These are phyloP conservation scores for Tromatobia lineatoria DNA, from an alignment of 2,888 invertebrate species.

Conservation along the genomic window DNA sequence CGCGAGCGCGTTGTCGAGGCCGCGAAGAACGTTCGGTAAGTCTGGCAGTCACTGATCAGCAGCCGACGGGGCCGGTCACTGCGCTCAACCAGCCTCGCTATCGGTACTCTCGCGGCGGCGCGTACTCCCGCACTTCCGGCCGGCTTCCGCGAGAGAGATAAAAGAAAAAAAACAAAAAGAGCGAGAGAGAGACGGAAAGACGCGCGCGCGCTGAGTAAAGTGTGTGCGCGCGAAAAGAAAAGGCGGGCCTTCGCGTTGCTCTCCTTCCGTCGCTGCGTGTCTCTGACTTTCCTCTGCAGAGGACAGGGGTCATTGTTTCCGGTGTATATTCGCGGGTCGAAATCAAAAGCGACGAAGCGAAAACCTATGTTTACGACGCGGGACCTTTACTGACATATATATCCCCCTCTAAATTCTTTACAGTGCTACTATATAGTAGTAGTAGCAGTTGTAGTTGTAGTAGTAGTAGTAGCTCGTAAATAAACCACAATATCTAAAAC, in stretches of 20 bases:
- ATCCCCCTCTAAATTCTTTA: background rate
- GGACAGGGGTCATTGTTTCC: background rate
- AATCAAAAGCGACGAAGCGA: background rate
- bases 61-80: constrained; percentile 70
- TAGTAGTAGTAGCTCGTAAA: constrained; percentile 4
- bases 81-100: constrained; percentile 59
- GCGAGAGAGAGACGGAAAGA: constrained; percentile 4
- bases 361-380: background rate
- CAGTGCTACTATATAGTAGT: background rate
- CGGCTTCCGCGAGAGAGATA: constrained; percentile 56
- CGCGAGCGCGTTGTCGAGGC: constrained; percentile 56
- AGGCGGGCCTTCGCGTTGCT: background rate
- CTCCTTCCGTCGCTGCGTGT: background rate
- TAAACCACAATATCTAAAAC: background rate
- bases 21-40: constrained; percentile 63
- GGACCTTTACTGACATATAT: background rate
- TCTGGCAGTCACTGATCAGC: constrained; percentile 72
- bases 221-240: constrained; percentile 15
- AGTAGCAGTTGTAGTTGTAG: background rate
- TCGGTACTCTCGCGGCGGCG: constrained; percentile 40
- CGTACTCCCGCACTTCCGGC: constrained; percentile 62
- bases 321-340: background rate
- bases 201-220: background rate
- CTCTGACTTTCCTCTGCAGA: background rate
- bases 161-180: background rate